Evolutionary conservation across 1,140 invertebrate species (phyloP), one percentile per base, ranked within the genome.

Genomic region (Cherax destructor): DNA sequence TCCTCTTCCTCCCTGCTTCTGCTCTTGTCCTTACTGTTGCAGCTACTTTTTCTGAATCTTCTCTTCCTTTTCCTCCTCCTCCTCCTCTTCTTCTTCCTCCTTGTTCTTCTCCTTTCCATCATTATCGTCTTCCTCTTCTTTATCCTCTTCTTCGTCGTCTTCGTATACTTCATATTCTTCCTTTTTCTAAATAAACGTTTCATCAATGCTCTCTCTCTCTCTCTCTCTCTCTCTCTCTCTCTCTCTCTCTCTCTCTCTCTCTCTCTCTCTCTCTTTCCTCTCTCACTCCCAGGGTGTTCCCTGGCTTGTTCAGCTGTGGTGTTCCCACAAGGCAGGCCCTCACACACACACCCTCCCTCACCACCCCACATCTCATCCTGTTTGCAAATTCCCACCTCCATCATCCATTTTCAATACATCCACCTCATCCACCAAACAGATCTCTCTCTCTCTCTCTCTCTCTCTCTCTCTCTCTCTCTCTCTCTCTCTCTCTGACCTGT

Each of bases 171-270:
- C 61, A 16, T 21, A 5, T n/a, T 72, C 69, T 72, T 4, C 24
- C n/a, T 72, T n/a, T 30, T n/a, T 30, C 69, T 74, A 21, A 7
- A 21, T 74, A 1, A 4, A 21, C 24, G 10, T 11, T 21, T 65
- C 61, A 1, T 16, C 18, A 10, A 1, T 21, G 11, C 69, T 74
- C 69, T 30, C 69, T 30, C 69, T 74, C 69, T 30, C 69, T 74
- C 61, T 24, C 69, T 74, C 61, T 65, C 61, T 65, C 61, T 65
- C 61, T 65, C 61, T 65, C 61, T 65, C 61, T 65, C 69, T 74
- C 69, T 74, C 69, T 74, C 21, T 74, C 69, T 74, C 69, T 10
- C 21, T 5, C 69, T 24, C 21, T 30, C 13, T 18, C 24, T n/a
- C 69, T 24, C 61, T 65, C 61, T 65, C 61, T 65, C 61, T 13